Percentiles rank a stretch among this genome's conserved stretches.
Evolutionary conservation across 2,797 vertebrate genomes (phyloP).

Genomic region (Xerus rutilus): DNA sequence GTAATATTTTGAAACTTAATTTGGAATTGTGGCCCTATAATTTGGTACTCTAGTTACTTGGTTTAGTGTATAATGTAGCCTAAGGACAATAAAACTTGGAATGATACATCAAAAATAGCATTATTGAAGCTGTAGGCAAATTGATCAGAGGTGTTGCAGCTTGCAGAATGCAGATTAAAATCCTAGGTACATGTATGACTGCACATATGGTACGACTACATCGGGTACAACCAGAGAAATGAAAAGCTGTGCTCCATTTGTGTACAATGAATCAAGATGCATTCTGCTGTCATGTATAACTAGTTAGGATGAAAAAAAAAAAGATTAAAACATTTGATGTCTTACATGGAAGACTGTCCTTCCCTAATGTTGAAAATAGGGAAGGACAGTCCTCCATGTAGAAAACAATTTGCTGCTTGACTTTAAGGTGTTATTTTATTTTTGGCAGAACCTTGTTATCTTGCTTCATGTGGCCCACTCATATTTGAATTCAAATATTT

Average conservation of each 20-base stretch:
- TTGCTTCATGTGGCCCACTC: neutral
- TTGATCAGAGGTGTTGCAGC: slow-evolving; percentile 56
- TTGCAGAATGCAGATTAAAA: slow-evolving; percentile 54
- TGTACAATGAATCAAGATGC: no score
- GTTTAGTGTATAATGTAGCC: slow-evolving; percentile 74
- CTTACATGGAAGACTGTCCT: slow-evolving; percentile 71
- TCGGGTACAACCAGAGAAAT: no score
- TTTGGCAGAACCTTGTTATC: slow-evolving; percentile 49
- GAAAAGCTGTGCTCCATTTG: no score
- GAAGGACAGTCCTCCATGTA: neutral
- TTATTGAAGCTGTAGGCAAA: slow-evolving; percentile 75
- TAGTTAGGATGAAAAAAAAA: no score
- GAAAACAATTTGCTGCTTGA: slow-evolving; percentile 69
- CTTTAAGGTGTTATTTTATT: slow-evolving; percentile 73
- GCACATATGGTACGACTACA: no score
- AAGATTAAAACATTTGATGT: slow-evolving; percentile 40
- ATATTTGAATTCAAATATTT: slow-evolving; percentile 11
- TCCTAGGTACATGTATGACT: no score
- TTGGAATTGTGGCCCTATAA: slow-evolving; percentile 79
- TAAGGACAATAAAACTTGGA: slow-evolving; percentile 77
- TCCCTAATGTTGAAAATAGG: slow-evolving; percentile 61
- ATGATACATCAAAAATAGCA: slow-evolving; percentile 70
- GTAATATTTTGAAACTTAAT: slow-evolving; percentile 85
- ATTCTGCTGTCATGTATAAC: no score
- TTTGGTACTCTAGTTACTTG: slow-evolving; percentile 85